phyloP scores from a whole-genome alignment of 2,797 vertebrate genomes.

The Pagetopsis macropterus region DNA sequence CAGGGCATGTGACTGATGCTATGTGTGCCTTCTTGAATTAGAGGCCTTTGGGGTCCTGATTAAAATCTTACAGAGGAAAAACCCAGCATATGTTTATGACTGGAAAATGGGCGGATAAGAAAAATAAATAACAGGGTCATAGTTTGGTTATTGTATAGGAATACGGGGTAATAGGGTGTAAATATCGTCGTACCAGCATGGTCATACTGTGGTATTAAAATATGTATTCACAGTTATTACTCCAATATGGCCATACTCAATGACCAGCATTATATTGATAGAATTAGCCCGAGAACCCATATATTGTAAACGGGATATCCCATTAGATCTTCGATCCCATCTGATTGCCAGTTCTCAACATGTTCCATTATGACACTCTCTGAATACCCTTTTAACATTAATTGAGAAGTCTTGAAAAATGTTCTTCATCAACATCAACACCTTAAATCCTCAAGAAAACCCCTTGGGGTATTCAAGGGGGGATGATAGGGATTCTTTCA shows the following conservation, averaged over 20 bases:
- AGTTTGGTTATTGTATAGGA: conserved; percentile 2
- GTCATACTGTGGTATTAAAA: background rate
- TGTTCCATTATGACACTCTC: background rate
- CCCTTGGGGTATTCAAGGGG: background rate
- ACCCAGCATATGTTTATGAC: conserved; percentile 21
- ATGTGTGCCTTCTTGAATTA: conserved; percentile 32
- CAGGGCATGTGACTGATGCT: conserved; percentile 50
- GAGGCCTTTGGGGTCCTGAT: conserved; percentile 48
- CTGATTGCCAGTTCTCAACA: background rate
- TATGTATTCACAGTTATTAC: background rate
- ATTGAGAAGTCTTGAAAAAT: background rate
- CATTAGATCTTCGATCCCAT: too few species aligned
- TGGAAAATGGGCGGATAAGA: conserved; percentile 15
- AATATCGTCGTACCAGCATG: conserved; percentile 8
- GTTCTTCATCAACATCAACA: background rate
- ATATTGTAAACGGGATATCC: background rate
- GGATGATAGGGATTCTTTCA: background rate
- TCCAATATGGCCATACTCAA: background rate
- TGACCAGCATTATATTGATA: background rate
- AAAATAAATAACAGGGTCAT: conserved; percentile 18
- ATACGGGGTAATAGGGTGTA: background rate
- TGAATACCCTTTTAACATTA: background rate
- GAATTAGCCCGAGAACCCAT: background rate
- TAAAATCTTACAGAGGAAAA: conserved; percentile 45
- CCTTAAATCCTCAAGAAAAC: background rate